Evolutionary conservation across 2,888 invertebrate genomes (phyloP).

Genomic region (Parascotia fuliginaria): DNA sequence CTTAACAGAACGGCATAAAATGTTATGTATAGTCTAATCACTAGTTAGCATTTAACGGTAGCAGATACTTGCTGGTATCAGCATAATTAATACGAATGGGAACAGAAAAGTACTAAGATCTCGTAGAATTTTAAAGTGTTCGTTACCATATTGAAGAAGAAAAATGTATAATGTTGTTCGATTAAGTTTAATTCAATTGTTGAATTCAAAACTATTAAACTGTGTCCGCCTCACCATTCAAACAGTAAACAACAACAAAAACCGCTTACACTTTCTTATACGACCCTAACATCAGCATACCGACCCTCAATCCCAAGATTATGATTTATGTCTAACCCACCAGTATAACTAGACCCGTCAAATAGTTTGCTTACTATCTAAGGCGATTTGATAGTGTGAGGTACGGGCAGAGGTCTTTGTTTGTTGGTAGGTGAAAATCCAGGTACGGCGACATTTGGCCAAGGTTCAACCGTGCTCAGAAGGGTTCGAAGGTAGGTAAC

Average conservation of each 20-base stretch:
- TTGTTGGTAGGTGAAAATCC: slow-evolving; percentile 52
- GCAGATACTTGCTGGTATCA: too few species aligned
- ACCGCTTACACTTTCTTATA: slow-evolving; percentile 53
- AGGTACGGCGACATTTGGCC: slow-evolving; percentile 68
- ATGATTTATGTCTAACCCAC: slow-evolving; percentile 51
- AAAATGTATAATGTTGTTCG: too few species aligned
- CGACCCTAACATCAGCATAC: slow-evolving; percentile 50
- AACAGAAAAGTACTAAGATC: too few species aligned
- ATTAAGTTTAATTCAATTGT: too few species aligned
- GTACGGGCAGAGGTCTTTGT: slow-evolving; percentile 34
- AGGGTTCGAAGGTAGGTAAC: slow-evolving; percentile 41
- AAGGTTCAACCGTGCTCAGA: slow-evolving; percentile 55
- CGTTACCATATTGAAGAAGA: too few species aligned
- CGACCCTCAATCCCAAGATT: slow-evolving; percentile 48
- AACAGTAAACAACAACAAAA: slow-evolving; percentile 50
- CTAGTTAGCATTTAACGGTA: too few species aligned
- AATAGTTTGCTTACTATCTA: slow-evolving; percentile 6
- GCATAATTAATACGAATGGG: too few species aligned
- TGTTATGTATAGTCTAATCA: too few species aligned
- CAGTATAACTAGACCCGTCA: slow-evolving; percentile 29
- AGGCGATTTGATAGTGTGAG: neutral
- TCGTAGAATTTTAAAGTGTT: too few species aligned
- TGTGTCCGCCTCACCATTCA: slow-evolving; percentile 21
- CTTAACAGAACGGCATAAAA: too few species aligned
- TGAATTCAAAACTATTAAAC: too few species aligned